Percentiles rank a stretch among this genome's conserved stretches.
Conservation (phyloP, 2,888 invertebrate species). For the Acanthoscelides obtectus region DNA sequence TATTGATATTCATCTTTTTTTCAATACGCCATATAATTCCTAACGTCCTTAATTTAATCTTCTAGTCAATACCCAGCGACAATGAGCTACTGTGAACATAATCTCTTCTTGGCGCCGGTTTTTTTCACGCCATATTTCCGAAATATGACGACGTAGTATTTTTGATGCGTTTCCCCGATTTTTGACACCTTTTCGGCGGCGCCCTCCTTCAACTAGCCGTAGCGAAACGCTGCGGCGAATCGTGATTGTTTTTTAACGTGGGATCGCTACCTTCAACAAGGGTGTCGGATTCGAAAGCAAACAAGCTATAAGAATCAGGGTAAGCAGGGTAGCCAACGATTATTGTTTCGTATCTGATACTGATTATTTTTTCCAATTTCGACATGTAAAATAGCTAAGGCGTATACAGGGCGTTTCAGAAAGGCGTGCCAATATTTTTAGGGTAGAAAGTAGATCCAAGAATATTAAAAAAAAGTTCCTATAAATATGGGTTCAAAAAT, state of each 20-base stretch:
- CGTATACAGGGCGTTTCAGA: too few species aligned
- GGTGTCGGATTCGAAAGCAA: neutral
- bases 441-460: too few species aligned
- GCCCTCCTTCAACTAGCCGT: neutral
- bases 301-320: neutral
- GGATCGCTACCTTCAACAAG: neutral
- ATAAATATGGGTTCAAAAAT: too few species aligned
- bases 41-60: neutral
- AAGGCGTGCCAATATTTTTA: too few species aligned
- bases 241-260: neutral
- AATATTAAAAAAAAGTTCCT: too few species aligned
- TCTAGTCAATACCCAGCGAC: neutral
- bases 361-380: too few species aligned
- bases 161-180: neutral
- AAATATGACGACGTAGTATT: neutral
- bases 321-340: neutral
- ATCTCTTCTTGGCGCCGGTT: neutral
- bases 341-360: too few species aligned
- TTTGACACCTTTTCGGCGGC: neutral
- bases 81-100: neutral
- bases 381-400: too few species aligned
- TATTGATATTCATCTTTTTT: neutral
- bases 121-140: neutral
- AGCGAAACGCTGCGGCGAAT: neutral
- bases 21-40: neutral